Evolutionary conservation across 2,113 vertebrate species (phyloP), one percentile per base, ranked within the genome.

Genomic region (Glaucomys volans): DNA sequence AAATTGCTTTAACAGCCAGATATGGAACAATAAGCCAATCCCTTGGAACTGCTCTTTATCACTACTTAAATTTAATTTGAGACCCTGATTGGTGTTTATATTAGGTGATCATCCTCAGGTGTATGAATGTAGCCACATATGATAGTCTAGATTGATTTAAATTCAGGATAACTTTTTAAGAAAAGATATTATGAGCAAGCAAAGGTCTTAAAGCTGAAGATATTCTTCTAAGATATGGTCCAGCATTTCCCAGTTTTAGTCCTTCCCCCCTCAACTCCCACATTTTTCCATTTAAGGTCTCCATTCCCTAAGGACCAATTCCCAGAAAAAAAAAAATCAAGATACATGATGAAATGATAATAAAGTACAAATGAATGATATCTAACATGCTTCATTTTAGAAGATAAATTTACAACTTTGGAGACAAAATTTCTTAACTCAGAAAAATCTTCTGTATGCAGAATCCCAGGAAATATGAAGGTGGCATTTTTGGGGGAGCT

Each of bases 391-490:
- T 75, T 95, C 71, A 42, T 12, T 66, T 89, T 69, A 75, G 20
- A 87, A 18, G 42, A 37, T n/a, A 86, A 86, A 82, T 59, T 79
- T 75, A 85, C 35, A 79, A 76, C 28, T 52, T 91, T 75, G 64
- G 20, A 57, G 12, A 77, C 37, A 88, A 83, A 50, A 44, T 32
- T 87, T 95, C 12, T 79, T 95, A 88, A 82, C 35, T 88, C 59
- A 96, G 77, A 95, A 97, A 89, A 80, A 59, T 44, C 54, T 88
- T 79, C n/a, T 85, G 4, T 67, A 62, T 67, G 11, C n/a, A 80
- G 66, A 95, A 82, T 62, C 22, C 67, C 11, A 69, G 9, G 28
- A 86, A 91, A 91, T 62, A 84, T 2, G 9, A 71, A 93, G 40
- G 52, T 90, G 28, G 59, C 40, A 37, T 87, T 77, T 95, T 87